Percentiles rank a stretch among this genome's conserved stretches.
phyloP scores from a whole-genome alignment of 2,797 vertebrate species.

The Enoplosus armatus region DNA sequence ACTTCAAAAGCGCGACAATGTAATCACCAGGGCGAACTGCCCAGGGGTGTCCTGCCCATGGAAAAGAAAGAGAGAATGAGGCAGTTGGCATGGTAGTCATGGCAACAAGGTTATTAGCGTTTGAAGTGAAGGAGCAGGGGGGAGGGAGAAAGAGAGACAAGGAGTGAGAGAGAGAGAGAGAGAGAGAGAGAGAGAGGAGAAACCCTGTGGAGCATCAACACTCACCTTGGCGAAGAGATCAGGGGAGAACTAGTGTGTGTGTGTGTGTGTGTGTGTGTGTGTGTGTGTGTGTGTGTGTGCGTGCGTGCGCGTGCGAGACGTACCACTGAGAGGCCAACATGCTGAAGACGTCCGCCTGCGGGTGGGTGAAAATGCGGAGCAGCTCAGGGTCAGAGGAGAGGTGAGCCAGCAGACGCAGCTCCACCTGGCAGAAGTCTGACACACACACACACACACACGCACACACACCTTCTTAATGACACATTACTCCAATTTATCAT shows the following conservation, averaged over 20 bases:
- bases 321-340: slow-evolving; percentile 93
- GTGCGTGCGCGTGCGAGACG: slow-evolving; percentile 47
- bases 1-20: slow-evolving; percentile 49
- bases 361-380: slow-evolving; percentile 88
- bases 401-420: slow-evolving; percentile 94
- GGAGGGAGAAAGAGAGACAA: background rate
- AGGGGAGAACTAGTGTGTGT: slow-evolving; percentile 24
- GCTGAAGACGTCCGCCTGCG: slow-evolving; percentile 90
- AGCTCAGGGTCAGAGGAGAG: slow-evolving; percentile 94
- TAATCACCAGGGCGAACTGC: slow-evolving; percentile 45
- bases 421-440: slow-evolving; percentile 95
- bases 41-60: slow-evolving; percentile 50
- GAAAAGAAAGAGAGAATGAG: slow-evolving; percentile 28
- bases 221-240: slow-evolving; percentile 58
- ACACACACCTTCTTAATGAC: background rate
- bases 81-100: slow-evolving; percentile 70
- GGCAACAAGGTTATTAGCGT: slow-evolving; percentile 74
- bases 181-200: slow-evolving; percentile 4
- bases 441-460: slow-evolving; percentile 20
- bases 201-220: slow-evolving; percentile 44
- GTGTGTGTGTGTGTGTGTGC: slow-evolving; percentile 1
- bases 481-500: background rate
- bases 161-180: slow-evolving; percentile 7
- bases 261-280: slow-evolving; percentile 1
- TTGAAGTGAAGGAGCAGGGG: slow-evolving; percentile 63